Conservation (phyloP, 2,888 invertebrate genomes). For the Thereva nobilitata region DNA sequence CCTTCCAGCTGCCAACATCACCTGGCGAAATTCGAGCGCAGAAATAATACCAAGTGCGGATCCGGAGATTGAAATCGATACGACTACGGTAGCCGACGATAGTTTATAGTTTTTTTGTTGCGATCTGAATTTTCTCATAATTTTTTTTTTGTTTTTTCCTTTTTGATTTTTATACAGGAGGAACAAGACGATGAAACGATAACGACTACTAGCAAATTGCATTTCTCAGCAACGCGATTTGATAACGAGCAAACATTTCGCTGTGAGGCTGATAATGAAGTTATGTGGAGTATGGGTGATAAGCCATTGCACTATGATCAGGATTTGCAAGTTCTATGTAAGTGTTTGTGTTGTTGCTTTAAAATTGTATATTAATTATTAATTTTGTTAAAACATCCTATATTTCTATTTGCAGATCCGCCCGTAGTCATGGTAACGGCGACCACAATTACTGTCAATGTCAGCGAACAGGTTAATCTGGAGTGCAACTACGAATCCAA, state of each 20-base stretch:
- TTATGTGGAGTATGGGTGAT: conserved; percentile 72
- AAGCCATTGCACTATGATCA: conserved; percentile 73
- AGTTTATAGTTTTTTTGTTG: conserved; percentile 47
- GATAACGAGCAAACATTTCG: conserved; percentile 79
- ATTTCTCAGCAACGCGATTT: conserved; percentile 78
- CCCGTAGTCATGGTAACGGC: conserved; percentile 80
- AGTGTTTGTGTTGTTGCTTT: conserved; percentile 58
- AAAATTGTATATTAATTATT: not conserved
- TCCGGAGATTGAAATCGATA: conserved; percentile 53
- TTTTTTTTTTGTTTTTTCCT: conserved; percentile 12
- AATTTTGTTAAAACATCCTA: not conserved
- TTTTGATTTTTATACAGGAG: conserved; percentile 58
- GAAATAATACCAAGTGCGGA: conserved; percentile 52
- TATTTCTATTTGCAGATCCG: conserved; percentile 66
- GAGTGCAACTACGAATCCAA: conserved; percentile 85
- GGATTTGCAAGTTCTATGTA: conserved; percentile 84
- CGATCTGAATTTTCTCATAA: not conserved
- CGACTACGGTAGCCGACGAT: conserved; percentile 55
- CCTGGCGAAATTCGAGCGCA: conserved; percentile 81
- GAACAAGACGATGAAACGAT: conserved; percentile 71
- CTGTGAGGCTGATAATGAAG: conserved; percentile 82
- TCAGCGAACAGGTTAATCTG: conserved; percentile 73
- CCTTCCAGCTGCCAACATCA: conserved; percentile 78
- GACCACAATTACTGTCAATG: conserved; percentile 76
- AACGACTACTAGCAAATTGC: conserved; percentile 76